These are phyloP conservation scores for Myodes glareolus DNA, from an alignment of 2,113 vertebrate genomes.

Conservation along the genomic window DNA sequence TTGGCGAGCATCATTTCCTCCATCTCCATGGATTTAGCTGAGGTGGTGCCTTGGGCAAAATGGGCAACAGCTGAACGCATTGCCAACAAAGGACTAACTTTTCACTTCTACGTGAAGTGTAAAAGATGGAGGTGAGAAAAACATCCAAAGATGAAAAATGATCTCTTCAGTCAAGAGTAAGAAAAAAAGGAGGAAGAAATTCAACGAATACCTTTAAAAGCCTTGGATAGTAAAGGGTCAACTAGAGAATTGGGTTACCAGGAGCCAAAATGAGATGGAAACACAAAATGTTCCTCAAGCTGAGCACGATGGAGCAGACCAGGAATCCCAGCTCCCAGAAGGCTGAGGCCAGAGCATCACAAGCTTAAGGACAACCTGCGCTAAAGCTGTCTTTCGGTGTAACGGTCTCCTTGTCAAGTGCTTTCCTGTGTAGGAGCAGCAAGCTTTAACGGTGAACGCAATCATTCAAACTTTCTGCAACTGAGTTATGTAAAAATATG, in stretches of 20 bases:
- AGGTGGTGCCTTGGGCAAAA: neutral
- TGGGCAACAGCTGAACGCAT: neutral
- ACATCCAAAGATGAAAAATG: neutral
- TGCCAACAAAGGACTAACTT: constrained; percentile 18
- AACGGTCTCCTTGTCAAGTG: constrained; percentile 7
- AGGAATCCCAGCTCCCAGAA: neutral
- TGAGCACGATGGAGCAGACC: neutral
- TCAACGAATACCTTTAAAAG: neutral
- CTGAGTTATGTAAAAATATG: neutral
- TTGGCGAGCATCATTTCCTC: neutral
- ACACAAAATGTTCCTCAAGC: neutral
- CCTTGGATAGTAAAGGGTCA: neutral
- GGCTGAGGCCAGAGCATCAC: neutral
- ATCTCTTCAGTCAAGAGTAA: constrained; percentile 30
- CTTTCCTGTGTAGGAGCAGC: neutral
- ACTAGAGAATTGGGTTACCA: neutral
- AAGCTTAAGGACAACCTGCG: neutral
- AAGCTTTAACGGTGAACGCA: neutral
- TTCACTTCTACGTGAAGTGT: constrained; percentile 7
- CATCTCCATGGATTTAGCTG: constrained; percentile 3
- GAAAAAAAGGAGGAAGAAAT: constrained; percentile 8
- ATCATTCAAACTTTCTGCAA: constrained; percentile 31
- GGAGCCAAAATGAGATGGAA: neutral
- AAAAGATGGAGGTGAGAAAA: neutral
- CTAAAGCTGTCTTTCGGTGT: neutral